These are phyloP conservation scores for Cynodonichthys magdalenae DNA, from an alignment of 2,797 vertebrate genomes.

Conservation along the genomic window DNA sequence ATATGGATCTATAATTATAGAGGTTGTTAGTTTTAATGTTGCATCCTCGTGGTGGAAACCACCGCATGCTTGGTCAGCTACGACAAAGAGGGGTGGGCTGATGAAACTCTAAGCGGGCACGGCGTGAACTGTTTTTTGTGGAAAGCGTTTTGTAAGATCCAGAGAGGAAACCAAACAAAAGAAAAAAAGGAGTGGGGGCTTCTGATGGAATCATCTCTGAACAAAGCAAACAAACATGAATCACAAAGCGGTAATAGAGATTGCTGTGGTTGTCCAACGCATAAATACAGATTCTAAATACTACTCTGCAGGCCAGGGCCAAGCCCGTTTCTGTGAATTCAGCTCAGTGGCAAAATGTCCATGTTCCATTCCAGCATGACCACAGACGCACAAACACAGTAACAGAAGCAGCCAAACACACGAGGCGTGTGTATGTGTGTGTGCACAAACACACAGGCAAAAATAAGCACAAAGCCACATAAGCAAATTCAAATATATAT, in stretches of 20 bases:
- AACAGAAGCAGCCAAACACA: constrained; percentile 70
- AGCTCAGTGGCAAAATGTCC: constrained; percentile 74
- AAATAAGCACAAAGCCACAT: constrained; percentile 72
- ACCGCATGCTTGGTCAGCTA: constrained; percentile 70
- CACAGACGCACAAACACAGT: constrained; percentile 74
- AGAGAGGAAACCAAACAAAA: background rate
- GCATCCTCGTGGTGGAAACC: constrained; percentile 71
- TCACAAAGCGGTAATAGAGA: constrained; percentile 73
- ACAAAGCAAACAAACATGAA: constrained; percentile 78
- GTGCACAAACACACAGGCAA: constrained; percentile 57
- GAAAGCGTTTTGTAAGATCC: constrained; percentile 27
- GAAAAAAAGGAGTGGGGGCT: constrained; percentile 17
- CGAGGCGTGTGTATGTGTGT: constrained; percentile 37
- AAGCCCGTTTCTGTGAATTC: constrained; percentile 76
- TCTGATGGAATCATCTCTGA: constrained; percentile 63
- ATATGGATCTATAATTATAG: constrained; percentile 80
- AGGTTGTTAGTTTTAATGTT: constrained; percentile 78
- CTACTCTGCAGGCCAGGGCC: constrained; percentile 68
- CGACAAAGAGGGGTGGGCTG: constrained; percentile 55
- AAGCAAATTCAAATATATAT: constrained; percentile 61
- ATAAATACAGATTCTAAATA: constrained; percentile 81
- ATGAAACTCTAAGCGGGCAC: constrained; percentile 56
- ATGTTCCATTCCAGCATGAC: constrained; percentile 73
- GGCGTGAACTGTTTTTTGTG: constrained; percentile 62
- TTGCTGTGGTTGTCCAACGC: constrained; percentile 72